Evolutionary conservation across 2,797 vertebrate genomes (phyloP), one percentile per base, ranked within the genome.

Genomic region (Sebastolobus alascanus): DNA sequence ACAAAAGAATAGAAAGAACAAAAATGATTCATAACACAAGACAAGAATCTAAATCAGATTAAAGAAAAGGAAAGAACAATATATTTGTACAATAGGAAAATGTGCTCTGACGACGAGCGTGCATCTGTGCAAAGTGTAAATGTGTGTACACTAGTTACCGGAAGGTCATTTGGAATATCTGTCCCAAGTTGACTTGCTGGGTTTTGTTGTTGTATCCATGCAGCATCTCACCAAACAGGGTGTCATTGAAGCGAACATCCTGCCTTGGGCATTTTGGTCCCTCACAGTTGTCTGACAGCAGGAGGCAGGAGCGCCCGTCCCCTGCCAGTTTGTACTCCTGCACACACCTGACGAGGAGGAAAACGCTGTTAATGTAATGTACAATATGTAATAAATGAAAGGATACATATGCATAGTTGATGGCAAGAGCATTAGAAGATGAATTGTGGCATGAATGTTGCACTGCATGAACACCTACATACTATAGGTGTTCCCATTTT

Each of bases 101-200:
- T 40, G 22, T 16, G 8, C 8, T 12, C 4, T 66, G 33, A 25
- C 2, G 4, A 38, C n/a, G 16, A 6, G 12, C 1, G 50, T 72
- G 37, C 6, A 38, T 33, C n/a, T 38, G 64, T 87, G 72, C 50
- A n/a, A 52, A 27, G 74, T 87, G 80, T 77, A 13, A 46, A 64
- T 59, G 70, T 31, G 63, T 87, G 81, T 40, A 58, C 38, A 64
- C 31, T 75, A 84, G 71, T 93, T 96, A 99, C 99, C 99, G 95
- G 95, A 99, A 99, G 29, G 97, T 99, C 98, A 99, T 99, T 93
- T 98, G 98, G 95, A 99, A 99, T 87, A 99, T 97, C 92, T 98
- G 97, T 37, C 98, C 98, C 91, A 98, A 96, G 94, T 98, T 98
- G 93, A 97, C 96, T 11, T 97, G 97, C 90, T 98, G 97, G 59